Base-by-base conservation (phyloP, 2,113 vertebrate genomes). In the Nycticebus coucang region DNA sequence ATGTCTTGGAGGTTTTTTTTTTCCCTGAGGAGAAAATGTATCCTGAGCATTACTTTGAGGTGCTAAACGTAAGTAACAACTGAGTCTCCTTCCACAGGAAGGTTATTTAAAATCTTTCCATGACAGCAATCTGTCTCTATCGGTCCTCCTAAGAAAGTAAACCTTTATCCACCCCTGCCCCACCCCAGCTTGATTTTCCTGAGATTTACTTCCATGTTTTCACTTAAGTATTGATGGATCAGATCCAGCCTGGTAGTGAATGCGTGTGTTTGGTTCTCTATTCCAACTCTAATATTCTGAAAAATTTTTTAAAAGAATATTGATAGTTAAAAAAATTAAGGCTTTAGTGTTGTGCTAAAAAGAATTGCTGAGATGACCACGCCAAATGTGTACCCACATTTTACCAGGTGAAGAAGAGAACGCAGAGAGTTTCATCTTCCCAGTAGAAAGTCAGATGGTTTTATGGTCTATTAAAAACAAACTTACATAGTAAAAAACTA, bases 381-480 rank as follows among this genome's bases (percentile, higher is more conserved):
- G 74, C 18, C 26, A 79, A 78, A 78, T 19, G 0, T 86, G 50
- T 89, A 74, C 28, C 5, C 2, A 41, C 2, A 24, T 80, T 50
- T 69, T 95, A 7, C 22, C 28, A 78, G 5, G 5, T 80, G 15
- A 11, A 75, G 18, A 86, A 10, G 1, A 5, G 75, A 11, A 53
- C 2, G 60, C 28, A 41, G 60, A 79, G 7, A 82, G 24, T 79
- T 92, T 77, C 18, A 60, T 89, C 9, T 91, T 86, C 80, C 4
- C 69, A 35, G n/a, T 50, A 87, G 8, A 90, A 95, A 71, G 6
- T 72, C 35, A 74, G 7, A 30, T 89, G 24, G 1, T 53, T 88
- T 95, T 24, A 66, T 3, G 64, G n/a, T 55, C 12, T 89, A 94
- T 55, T 4, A 72, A 93, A 96, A 81, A 50, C 45, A 88, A 88